These are phyloP conservation scores for Triplophysa rosa DNA, from an alignment of 2,113 vertebrate genomes.

Conservation along the genomic window DNA sequence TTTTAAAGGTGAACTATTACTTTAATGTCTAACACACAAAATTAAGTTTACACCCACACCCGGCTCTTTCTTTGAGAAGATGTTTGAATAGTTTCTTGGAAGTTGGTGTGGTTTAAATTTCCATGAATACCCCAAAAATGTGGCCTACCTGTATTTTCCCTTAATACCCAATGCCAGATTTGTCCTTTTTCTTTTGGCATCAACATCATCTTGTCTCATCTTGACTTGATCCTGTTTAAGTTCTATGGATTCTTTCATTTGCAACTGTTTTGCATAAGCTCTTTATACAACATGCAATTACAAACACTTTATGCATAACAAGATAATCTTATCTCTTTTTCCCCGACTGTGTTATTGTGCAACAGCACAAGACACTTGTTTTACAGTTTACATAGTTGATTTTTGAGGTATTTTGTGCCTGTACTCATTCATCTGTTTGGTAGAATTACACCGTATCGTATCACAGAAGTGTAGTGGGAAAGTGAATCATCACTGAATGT, in stretches of 20 bases:
- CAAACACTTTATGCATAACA: neutral
- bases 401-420: neutral
- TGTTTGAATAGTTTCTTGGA: constrained; percentile 25
- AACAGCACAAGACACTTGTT: neutral
- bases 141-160: no score
- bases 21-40: neutral
- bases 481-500: neutral
- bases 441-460: neutral
- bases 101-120: constrained; percentile 35
- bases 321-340: neutral
- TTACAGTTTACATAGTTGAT: neutral
- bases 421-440: neutral
- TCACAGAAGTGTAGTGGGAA: neutral
- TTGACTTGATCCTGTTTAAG: neutral
- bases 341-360: neutral
- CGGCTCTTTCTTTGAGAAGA: constrained; percentile 5
- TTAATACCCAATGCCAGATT: no score
- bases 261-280: neutral
- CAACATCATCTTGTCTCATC: constrained; percentile 18
- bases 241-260: neutral
- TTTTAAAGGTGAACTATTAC: no score
- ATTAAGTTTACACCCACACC: neutral
- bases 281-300: neutral
- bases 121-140: neutral
- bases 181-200: constrained; percentile 30